These are phyloP conservation scores for Himalopsyche tibetana DNA, from an alignment of 2,888 invertebrate species.

Conservation along the genomic window DNA sequence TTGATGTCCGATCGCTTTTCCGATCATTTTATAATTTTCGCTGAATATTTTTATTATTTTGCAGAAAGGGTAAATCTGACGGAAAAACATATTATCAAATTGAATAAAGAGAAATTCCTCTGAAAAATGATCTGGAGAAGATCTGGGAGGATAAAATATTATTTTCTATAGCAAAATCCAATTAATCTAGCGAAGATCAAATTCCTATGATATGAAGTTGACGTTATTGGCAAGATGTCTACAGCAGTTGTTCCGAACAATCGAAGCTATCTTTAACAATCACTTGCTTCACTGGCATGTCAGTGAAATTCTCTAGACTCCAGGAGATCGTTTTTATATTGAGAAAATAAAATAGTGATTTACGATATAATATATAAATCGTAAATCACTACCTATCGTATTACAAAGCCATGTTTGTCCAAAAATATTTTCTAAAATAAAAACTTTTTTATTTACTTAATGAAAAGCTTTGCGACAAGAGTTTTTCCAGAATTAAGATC, in stretches of 20 bases:
- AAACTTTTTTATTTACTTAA: too few species aligned
- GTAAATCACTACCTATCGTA: too few species aligned
- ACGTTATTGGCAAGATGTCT: conserved; percentile 52
- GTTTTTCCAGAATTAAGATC: too few species aligned
- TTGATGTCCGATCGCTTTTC: too few species aligned
- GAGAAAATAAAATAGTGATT: conserved; percentile 43
- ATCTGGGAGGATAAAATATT: conserved; percentile 22
- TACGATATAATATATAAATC: not conserved
- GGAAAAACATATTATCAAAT: not conserved
- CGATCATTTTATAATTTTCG: too few species aligned
- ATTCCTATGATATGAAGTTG: conserved; percentile 51
- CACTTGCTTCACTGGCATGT: conserved; percentile 57
- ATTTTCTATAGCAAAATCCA: conserved; percentile 44
- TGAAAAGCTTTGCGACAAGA: too few species aligned
- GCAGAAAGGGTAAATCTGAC: not conserved
- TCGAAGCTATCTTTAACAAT: conserved; percentile 50
- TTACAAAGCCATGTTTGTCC: too few species aligned
- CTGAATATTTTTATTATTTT: not conserved
- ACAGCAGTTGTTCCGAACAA: conserved; percentile 51
- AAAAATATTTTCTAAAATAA: too few species aligned
- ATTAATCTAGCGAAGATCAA: conserved; percentile 53
- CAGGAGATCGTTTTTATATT: conserved; percentile 37
- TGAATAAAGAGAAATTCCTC: not conserved
- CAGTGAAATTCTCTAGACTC: conserved; percentile 45
- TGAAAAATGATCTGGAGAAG: not conserved